These are phyloP conservation scores for Tinea pellionella DNA, from an alignment of 2,888 invertebrate species.

Conservation along the genomic window DNA sequence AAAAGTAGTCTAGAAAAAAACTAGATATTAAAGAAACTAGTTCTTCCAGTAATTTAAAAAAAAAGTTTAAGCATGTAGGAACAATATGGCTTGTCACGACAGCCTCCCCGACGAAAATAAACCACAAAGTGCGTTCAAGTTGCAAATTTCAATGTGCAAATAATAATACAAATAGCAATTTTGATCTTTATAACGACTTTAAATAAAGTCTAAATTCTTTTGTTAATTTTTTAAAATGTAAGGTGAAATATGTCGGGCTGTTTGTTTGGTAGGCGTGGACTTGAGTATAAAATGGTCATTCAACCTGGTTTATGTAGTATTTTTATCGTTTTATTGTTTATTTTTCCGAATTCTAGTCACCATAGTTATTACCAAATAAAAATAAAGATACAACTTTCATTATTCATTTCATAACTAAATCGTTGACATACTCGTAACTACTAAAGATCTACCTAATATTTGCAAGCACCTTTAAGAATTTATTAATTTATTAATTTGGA, in stretches of 20 bases:
- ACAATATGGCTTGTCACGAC: conserved; percentile 67
- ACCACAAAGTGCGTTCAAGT: conserved; percentile 9
- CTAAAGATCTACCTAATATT: too few species aligned
- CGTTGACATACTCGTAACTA: too few species aligned
- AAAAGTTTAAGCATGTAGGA: conserved; percentile 18
- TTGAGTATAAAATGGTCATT: conserved; percentile 33
- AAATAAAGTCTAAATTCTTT: conserved; percentile 33
- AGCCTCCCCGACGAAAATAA: conserved; percentile 20
- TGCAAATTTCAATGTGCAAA: conserved; percentile 15
- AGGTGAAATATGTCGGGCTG: conserved; percentile 58
- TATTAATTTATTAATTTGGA: too few species aligned
- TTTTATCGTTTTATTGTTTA: neutral
- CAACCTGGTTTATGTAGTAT: neutral
- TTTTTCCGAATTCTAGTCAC: neutral
- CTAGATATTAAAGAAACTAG: neutral
- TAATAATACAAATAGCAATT: neutral
- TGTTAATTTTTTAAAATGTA: conserved; percentile 29
- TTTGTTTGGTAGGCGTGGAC: conserved; percentile 39
- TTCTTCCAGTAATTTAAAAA: conserved; percentile 1
- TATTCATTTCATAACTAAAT: too few species aligned
- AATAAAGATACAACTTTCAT: too few species aligned
- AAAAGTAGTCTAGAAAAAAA: neutral
- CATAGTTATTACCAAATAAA: too few species aligned
- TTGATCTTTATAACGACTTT: conserved; percentile 18
- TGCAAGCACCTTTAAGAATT: too few species aligned